Evolutionary conservation across 2,888 invertebrate genomes (phyloP), one percentile per base, ranked within the genome.

Genomic region (Chymomyza caudatula): DNA sequence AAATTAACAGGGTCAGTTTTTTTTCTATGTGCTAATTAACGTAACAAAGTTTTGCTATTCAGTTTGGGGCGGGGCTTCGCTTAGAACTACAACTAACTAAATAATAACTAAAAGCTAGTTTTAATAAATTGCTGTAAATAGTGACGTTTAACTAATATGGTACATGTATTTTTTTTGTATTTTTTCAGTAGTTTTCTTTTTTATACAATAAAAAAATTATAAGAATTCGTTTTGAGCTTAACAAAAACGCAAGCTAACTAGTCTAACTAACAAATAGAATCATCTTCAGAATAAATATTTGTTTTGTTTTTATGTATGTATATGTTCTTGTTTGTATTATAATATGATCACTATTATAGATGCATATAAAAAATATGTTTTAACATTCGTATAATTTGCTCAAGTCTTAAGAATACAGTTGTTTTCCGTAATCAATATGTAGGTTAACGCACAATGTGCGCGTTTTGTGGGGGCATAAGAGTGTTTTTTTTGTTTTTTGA

Each of bases 161-260:
- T 86, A 85, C 83, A 86, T 75, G 69, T 75, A 75, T 65, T 68
- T 71, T 63, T 70, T 73, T 79, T 65, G 37, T 67, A 25, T 42
- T 51, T 59, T 55, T 51, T 53, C 20, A 22, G 17, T 25, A 37
- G 47, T 60, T 63, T 57, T 62, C 64, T 63, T 63, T 65, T 59
- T 64, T 60, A 47, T 29, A 11, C 29, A 4, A 60, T 63, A 82
- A 79, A 83, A 85, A 85, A 82, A 71, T 67, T 82, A 72, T 67
- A 74, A 73, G 69, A 79, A 72, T 86, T 83, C 71, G 68, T 81
- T 74, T 73, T 77, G 75, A 89, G 90, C 89, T 89, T 89, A 90
- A 88, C 89, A 90, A 89, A 89, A 89, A 89, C 89, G 89, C 89
- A 89, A 89, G 89, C 90, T 81, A 84, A 79, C 83, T 86, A 85